Evolutionary conservation across 2,113 vertebrate genomes (phyloP).

Genomic region (Ornithorhynchus anatinus): DNA sequence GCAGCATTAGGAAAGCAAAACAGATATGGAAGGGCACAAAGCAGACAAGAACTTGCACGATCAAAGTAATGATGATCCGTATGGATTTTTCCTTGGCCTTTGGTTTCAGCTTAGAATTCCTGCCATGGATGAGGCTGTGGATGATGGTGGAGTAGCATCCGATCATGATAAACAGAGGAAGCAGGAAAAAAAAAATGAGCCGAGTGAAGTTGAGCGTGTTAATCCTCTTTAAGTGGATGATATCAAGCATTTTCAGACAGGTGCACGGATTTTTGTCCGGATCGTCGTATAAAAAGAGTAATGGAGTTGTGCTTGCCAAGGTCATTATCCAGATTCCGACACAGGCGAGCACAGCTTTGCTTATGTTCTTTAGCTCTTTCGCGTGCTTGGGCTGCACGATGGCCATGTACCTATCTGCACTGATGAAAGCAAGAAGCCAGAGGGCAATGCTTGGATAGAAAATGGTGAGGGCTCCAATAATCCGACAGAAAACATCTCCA

Average conservation of each 20-base stretch:
- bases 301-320: slow-evolving; percentile 75
- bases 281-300: slow-evolving; percentile 79
- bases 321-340: slow-evolving; percentile 89
- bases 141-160: slow-evolving; percentile 89
- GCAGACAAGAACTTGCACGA: slow-evolving; percentile 88
- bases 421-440: slow-evolving; percentile 93
- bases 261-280: slow-evolving; percentile 85
- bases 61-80: slow-evolving; percentile 89
- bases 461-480: slow-evolving; percentile 81
- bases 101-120: slow-evolving; percentile 91
- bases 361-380: slow-evolving; percentile 89
- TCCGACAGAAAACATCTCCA: slow-evolving; percentile 85
- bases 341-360: slow-evolving; percentile 84
- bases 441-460: slow-evolving; percentile 94
- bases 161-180: slow-evolving; percentile 90
- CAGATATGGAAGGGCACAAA: slow-evolving; percentile 93
- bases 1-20: slow-evolving; percentile 80
- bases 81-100: slow-evolving; percentile 96
- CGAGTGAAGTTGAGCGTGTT: slow-evolving; percentile 83
- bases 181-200: slow-evolving; percentile 88
- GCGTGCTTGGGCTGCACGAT: slow-evolving; percentile 90
- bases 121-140: slow-evolving; percentile 85
- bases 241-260: slow-evolving; percentile 89
- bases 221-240: slow-evolving; percentile 80
- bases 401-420: slow-evolving; percentile 93